These are phyloP conservation scores for Alosa alosa DNA, from an alignment of 2,113 vertebrate species.

Conservation along the genomic window DNA sequence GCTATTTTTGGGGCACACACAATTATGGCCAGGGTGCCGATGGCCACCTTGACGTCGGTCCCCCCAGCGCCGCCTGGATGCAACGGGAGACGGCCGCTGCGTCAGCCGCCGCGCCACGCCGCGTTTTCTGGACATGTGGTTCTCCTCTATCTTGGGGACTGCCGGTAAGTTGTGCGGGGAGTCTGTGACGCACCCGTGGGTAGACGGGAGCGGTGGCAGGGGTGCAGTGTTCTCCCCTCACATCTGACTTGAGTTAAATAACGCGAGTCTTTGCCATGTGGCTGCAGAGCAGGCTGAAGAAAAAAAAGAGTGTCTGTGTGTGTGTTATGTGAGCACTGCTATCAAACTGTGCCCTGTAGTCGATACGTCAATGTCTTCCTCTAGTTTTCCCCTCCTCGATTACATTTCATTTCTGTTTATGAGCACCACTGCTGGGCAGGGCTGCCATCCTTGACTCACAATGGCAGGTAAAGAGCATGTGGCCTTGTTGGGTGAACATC, in stretches of 20 bases:
- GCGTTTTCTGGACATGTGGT: slow-evolving; percentile 59
- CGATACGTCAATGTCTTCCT: neutral
- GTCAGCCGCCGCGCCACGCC: slow-evolving; percentile 57
- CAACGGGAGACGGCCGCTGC: slow-evolving; percentile 57
- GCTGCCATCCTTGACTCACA: neutral
- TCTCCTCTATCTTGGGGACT: slow-evolving; percentile 46
- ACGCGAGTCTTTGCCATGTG: neutral
- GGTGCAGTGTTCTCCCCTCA: neutral
- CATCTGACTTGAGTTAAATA: neutral
- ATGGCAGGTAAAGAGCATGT: neutral
- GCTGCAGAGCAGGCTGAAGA: neutral
- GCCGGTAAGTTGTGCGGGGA: slow-evolving; percentile 7
- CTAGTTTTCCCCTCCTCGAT: neutral
- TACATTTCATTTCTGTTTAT: neutral
- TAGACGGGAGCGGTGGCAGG: neutral
- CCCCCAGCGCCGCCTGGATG: slow-evolving; percentile 68
- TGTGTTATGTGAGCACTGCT: neutral
- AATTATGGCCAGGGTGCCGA: slow-evolving; percentile 74
- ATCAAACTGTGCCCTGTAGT: neutral
- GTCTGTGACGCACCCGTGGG: neutral
- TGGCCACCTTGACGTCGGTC: slow-evolving; percentile 77
- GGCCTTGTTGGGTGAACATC: neutral
- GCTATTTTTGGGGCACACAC: slow-evolving; percentile 72
- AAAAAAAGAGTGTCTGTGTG: no score
- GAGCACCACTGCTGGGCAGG: neutral